Evolutionary conservation across 2,888 invertebrate species (phyloP), one percentile per base, ranked within the genome.

Genomic region (Caenorhabditis virilis): DNA sequence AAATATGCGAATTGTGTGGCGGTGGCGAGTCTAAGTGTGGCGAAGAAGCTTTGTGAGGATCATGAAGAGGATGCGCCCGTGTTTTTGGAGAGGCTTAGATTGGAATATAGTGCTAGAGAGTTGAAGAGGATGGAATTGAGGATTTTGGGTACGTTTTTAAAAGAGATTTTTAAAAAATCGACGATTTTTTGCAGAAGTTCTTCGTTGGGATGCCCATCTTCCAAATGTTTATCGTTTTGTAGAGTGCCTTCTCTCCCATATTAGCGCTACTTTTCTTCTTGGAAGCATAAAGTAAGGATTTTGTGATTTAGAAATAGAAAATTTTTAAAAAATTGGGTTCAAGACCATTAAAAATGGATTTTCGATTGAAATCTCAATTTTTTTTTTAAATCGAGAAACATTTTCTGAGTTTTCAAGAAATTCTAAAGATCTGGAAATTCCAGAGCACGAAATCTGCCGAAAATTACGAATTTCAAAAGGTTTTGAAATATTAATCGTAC

Each of bases 1-100:
- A 66, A 58, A 43, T 72, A 72, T 50, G 61, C 66, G 41, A 72
- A 74, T 46, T 72, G 72, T 41, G 69, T 72, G 30, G 72, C 74
- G 9, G 70, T 70, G 16, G 69, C 69, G 18, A 68, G 70, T 52
- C 52, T 74, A 50, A 66, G 69, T 50, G 64, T 74, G 22, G 69
- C 72, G 25, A 65, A 69, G 33, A 74, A 74, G 60, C 30, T 74
- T 25, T 69, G 66, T 51, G 74, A 74, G 48, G 74, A 74, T 51
- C 61, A 64, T 41, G 74, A 74, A 36, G 74, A 74, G 38, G 65
- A 65, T 39, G 52, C 60, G 2, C 51, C 58, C 26, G 54, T 57
- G 15, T 67, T 70, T 38, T 64, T 74, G 7, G 55, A 59, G 15
- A 55, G 66, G 1, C 67, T 74, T 4, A 68, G 65, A 41, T 51